Evolutionary conservation across 1,140 invertebrate species (phyloP), one percentile per base, ranked within the genome.

Genomic region (Agrypnia vestita): DNA sequence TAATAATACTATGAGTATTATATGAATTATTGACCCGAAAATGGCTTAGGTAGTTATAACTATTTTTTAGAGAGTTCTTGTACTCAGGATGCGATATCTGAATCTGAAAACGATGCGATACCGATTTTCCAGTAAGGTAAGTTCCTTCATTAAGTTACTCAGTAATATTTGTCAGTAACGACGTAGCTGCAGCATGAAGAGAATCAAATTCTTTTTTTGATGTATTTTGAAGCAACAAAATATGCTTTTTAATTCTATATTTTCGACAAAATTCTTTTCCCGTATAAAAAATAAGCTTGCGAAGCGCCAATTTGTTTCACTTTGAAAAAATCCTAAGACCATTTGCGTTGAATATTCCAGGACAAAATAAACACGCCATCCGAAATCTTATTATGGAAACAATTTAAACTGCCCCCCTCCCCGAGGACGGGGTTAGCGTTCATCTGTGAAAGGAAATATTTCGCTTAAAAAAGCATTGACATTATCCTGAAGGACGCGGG

Each of bases 351-450:
- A 73, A 73, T 56, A 73, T 55, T 73, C 64, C 51, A 12, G 71
- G 12, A 56, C 51, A 55, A 43, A 73, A 73, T 73, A 73, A 73
- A 73, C 71, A 73, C 71, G 51, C 71, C 71, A 73, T 73, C 71
- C 43, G 71, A 55, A 73, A 73, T 73, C 71, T 73, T 73, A 73
- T 73, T 73, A 73, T 73, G 71, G 71, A 73, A 73, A 73, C 71
- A 73, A 73, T 73, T 73, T 73, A 73, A 73, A 55, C 71, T 21
- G 21, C 53, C 71, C 55, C 21, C 19, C 8, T 25, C 71, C 51
- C 71, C 35, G 3, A 12, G 15, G 21, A 25, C 53, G 25, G 71
- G 55, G 71, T 55, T 56, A 21, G 71, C 53, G 51, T 73, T 73
- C 53, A 56, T 55, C 71, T 73, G 49, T 73, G 53, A 73, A 73